Conservation (phyloP, 2,797 vertebrate genomes). For the Neomorphus geoffroyi region DNA sequence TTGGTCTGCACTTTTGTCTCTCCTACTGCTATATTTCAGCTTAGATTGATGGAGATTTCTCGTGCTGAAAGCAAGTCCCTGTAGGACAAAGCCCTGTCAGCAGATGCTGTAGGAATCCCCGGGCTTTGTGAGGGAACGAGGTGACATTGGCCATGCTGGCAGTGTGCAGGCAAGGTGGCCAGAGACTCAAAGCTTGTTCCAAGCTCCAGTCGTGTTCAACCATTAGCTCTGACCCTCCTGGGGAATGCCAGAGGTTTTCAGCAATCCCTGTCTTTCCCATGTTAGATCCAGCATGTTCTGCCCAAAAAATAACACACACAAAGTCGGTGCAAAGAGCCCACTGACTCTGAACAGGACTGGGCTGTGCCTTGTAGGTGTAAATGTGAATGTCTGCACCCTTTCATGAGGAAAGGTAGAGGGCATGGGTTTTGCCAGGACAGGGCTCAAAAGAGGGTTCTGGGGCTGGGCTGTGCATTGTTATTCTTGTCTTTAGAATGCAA, state of each 20-base stretch:
- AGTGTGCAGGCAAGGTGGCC: background rate
- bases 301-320: background rate
- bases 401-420: background rate
- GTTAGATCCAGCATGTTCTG: accelerated
- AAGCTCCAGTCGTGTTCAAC: background rate
- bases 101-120: background rate
- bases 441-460: background rate
- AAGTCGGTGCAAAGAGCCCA: background rate
- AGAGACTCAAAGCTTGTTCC: background rate
- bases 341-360: background rate
- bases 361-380: background rate
- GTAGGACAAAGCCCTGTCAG: background rate
- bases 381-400: background rate
- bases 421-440: background rate
- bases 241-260: background rate
- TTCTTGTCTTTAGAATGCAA: background rate
- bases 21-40: background rate
- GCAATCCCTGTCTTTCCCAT: background rate
- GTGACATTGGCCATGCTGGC: background rate
- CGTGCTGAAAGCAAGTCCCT: background rate
- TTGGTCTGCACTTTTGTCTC: background rate
- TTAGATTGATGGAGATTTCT: background rate
- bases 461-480: background rate
- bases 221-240: background rate
- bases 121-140: background rate